Evolutionary conservation across 2,888 invertebrate species (phyloP).

Genomic region (Drosophila buzzatii): DNA sequence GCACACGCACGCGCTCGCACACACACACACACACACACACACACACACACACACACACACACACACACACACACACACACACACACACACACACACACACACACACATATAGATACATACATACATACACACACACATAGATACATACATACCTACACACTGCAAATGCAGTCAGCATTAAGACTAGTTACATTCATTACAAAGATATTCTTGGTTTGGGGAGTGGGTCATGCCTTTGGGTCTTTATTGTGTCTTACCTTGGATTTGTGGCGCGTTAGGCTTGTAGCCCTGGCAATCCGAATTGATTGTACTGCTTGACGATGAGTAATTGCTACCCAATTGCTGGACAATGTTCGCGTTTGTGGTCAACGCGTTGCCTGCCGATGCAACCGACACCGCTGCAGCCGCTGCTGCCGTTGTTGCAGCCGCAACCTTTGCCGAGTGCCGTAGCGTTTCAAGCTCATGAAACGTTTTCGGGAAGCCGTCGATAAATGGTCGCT

Average conservation of each 20-base stretch:
- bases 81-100: background rate
- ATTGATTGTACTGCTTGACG: slow-evolving; percentile 85
- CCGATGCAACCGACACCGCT: slow-evolving; percentile 54
- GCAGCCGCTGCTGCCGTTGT: slow-evolving; percentile 77
- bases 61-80: background rate
- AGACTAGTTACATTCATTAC: slow-evolving; percentile 29
- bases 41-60: background rate
- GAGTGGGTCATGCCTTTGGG: background rate
- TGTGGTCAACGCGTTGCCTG: slow-evolving; percentile 59
- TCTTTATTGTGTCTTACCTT: slow-evolving; percentile 81
- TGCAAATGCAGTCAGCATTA: slow-evolving; percentile 18
- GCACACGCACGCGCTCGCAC: too few relatives aligned
- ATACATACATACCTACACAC: background rate
- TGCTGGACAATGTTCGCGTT: slow-evolving; percentile 65
- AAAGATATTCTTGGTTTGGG: background rate
- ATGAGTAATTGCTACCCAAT: slow-evolving; percentile 84
- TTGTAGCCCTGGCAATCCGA: slow-evolving; percentile 88
- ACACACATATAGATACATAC: background rate
- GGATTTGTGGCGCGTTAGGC: slow-evolving; percentile 87
- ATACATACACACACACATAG: background rate
- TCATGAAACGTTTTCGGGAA: slow-evolving; percentile 89
- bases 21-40: background rate
- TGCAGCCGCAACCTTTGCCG: slow-evolving; percentile 81
- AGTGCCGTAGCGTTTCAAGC: slow-evolving; percentile 89
- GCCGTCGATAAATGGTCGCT: slow-evolving; percentile 89